phyloP scores from a whole-genome alignment of 2,888 invertebrate genomes.

The Chymomyza procnemis region DNA sequence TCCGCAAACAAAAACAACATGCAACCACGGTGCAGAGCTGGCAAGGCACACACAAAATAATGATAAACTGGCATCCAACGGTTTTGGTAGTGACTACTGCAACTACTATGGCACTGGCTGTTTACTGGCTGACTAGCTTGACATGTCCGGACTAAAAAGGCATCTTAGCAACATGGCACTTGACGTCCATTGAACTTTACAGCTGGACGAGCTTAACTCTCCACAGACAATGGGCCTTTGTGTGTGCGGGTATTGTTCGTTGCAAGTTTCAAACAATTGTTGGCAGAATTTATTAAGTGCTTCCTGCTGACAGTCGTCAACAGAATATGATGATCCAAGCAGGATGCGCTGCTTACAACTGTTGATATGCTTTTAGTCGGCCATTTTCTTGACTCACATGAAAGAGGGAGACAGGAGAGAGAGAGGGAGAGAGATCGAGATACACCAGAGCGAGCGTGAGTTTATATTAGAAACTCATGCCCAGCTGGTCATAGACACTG shows the following conservation, averaged over 20 bases:
- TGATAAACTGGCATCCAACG: background rate
- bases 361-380: constrained; percentile 37
- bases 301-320: constrained; percentile 54
- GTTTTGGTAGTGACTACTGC: constrained; percentile 1
- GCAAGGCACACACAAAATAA: background rate
- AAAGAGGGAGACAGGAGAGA: background rate
- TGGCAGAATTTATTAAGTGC: constrained; percentile 67
- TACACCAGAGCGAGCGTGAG: no score
- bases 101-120: constrained; percentile 2
- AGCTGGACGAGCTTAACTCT: background rate
- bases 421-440: no score
- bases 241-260: constrained; percentile 49
- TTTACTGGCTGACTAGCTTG: background rate
- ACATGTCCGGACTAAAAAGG: background rate
- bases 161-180: background rate
- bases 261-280: constrained; percentile 44
- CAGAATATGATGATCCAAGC: constrained; percentile 29
- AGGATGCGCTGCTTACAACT: constrained; percentile 42
- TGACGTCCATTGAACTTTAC: constrained; percentile 1
- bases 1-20: background rate
- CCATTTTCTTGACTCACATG: background rate
- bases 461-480: background rate
- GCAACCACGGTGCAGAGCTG: background rate
- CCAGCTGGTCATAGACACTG: background rate
- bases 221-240: constrained; percentile 33